Base-by-base conservation (phyloP, 2,797 vertebrate species). In the Ptychobarbus kaznakovi region DNA sequence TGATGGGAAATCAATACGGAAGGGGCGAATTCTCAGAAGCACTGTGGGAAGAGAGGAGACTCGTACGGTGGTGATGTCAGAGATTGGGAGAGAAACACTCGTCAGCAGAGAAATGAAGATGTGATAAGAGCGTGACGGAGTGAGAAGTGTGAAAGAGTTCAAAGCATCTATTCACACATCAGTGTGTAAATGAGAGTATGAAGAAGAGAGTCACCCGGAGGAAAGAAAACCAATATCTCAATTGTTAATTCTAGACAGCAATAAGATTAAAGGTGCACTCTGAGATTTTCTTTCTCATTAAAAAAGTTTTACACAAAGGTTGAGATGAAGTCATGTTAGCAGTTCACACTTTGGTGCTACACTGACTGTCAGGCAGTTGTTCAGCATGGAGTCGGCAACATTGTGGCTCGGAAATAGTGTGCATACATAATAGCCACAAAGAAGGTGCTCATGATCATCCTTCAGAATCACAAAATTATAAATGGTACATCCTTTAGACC, bases 1-100 rank as follows among this genome's bases (percentile, higher is more conserved):
- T 94, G 93, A 95, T 92, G 90, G 93, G 38, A 94, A 96, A 96
- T 96, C 93, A 93, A 93, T 96, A 90, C 68, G 53, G 91, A 93
- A 90, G 85, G 49, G 89, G 89, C 72, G 66, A 61, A 82, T 90
- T 91, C 90, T 89, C 81, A 86, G 86, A 89, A 89, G 75, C 89
- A 85, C 88, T 76, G 81, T 83, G 78, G 88, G 80, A 74, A 84
- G 88, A 91, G 86, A 84, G 56, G 63, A 89, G 89, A 90, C 89
- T 87, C 87, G 78, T 89, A 68, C 6, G 1, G 61, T 20, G 88
- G 88, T 86, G 87, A 89, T 86, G 90, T 90, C 90, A 85, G 80
- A 83, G 70, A 75, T 84, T 82, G 65, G 58, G 65, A 90, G 87
- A 87, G 87, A 87, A 76, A 38, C 49, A 40, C 10, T 74, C 32